A percentile compares a stretch with the other conserved stretches of the same genome.
Evolutionary conservation across 2,797 vertebrate species (phyloP).

Genomic region (Nasua narica): DNA sequence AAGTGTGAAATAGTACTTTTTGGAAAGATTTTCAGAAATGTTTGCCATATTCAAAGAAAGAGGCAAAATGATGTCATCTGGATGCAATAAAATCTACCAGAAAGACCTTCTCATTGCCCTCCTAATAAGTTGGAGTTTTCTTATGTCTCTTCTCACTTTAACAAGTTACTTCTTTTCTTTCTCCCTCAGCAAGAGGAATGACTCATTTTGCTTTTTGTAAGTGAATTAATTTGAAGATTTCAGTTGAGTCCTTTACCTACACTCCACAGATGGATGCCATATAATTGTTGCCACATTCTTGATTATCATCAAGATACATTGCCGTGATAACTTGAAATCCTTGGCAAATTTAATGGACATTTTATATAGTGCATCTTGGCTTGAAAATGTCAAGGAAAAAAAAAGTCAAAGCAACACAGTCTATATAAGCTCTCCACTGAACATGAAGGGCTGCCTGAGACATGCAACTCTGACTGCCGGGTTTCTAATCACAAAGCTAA

Average conservation of each 20-base stretch:
- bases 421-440: background rate
- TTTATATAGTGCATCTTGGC: conserved; percentile 47
- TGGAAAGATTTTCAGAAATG: background rate
- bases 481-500: conserved; percentile 70
- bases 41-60: background rate
- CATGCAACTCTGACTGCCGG: background rate
- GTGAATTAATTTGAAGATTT: conserved; percentile 62
- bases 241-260: conserved; percentile 40
- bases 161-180: background rate
- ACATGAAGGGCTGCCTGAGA: background rate
- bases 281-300: conserved; percentile 57
- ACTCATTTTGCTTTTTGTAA: conserved; percentile 20
- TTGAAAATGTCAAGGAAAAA: conserved; percentile 75
- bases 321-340: conserved; percentile 40
- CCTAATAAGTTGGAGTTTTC: background rate
- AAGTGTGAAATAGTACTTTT: background rate
- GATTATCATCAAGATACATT: conserved; percentile 55
- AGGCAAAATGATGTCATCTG: background rate
- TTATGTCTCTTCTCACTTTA: background rate
- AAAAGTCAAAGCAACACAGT: conserved; percentile 37
- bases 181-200: background rate
- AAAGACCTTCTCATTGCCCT: background rate
- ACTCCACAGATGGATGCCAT: conserved; percentile 37
- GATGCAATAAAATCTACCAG: conserved; percentile 10
- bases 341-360: conserved; percentile 66